phyloP scores from a whole-genome alignment of 2,888 invertebrate species.

The Heteromyza rotundicornis region DNA sequence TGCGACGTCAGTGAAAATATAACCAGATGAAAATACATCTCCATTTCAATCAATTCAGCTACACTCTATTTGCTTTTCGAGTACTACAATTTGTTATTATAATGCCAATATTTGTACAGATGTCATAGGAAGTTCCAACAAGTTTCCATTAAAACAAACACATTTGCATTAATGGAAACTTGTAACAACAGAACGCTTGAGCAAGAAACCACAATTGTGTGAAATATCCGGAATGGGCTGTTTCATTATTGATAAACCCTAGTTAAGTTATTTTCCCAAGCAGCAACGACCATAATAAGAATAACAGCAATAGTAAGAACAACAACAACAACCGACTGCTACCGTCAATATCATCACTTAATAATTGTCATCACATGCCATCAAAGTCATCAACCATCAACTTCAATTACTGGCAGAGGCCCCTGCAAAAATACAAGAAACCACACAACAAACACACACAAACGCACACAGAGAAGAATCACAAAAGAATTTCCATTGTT shows the following conservation, averaged over 20 bases:
- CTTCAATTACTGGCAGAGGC: too few relatives aligned
- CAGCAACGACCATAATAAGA: too few relatives aligned
- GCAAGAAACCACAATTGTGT: background rate
- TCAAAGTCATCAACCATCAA: background rate
- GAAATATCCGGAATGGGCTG: background rate
- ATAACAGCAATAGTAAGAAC: slow-evolving; percentile 31
- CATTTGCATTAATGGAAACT: background rate
- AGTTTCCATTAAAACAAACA: background rate
- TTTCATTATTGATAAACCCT: too few relatives aligned
- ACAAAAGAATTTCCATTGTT: background rate
- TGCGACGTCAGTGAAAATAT: too few relatives aligned
- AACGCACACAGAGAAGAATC: slow-evolving; percentile 10
- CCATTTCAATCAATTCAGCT: too few relatives aligned
- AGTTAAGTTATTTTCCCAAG: too few relatives aligned
- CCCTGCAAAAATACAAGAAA: background rate
- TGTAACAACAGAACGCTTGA: background rate
- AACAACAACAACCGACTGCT: slow-evolving; percentile 9
- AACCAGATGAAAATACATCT: too few relatives aligned
- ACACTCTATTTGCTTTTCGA: too few relatives aligned
- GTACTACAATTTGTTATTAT: too few relatives aligned
- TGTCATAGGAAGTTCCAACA: too few relatives aligned
- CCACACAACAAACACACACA: slow-evolving; percentile 11
- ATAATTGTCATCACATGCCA: background rate
- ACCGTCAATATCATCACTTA: background rate
- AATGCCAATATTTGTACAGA: too few relatives aligned